These are phyloP conservation scores for Drosophila lacertosa DNA, from an alignment of 1,140 invertebrate genomes.

Conservation along the genomic window DNA sequence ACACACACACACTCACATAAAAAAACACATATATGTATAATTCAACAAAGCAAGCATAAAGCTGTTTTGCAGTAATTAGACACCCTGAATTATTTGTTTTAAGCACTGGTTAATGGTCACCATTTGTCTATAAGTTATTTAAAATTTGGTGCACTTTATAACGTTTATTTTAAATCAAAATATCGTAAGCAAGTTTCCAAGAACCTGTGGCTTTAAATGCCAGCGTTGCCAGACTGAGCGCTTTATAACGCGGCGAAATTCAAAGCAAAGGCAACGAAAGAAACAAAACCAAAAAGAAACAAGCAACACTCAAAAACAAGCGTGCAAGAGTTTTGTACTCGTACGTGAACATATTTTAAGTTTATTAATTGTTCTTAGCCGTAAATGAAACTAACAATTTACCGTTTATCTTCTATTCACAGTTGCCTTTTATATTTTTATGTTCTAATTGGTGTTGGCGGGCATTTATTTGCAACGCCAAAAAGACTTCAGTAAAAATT, in stretches of 20 bases:
- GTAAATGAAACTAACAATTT: neutral
- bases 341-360: neutral
- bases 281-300: neutral
- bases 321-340: neutral
- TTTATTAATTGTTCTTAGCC: too few species aligned
- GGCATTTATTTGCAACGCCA: slow-evolving; percentile 66
- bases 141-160: neutral
- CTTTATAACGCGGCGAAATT: slow-evolving; percentile 13
- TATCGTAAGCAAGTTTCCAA: neutral
- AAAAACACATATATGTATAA: neutral
- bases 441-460: slow-evolving; percentile 56
- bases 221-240: slow-evolving; percentile 19
- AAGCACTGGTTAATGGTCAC: neutral
- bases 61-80: neutral
- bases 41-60: too few species aligned
- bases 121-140: neutral
- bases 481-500: slow-evolving; percentile 51
- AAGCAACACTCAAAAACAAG: neutral
- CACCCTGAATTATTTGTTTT: neutral
- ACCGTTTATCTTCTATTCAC: slow-evolving; percentile 20
- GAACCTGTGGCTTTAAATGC: neutral
- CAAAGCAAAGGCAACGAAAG: slow-evolving; percentile 8
- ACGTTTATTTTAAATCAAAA: neutral
- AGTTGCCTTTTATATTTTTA: slow-evolving; percentile 46
- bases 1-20: neutral